phyloP scores from a whole-genome alignment of 2,797 vertebrate genomes.

The Moxostoma hubbsi region DNA sequence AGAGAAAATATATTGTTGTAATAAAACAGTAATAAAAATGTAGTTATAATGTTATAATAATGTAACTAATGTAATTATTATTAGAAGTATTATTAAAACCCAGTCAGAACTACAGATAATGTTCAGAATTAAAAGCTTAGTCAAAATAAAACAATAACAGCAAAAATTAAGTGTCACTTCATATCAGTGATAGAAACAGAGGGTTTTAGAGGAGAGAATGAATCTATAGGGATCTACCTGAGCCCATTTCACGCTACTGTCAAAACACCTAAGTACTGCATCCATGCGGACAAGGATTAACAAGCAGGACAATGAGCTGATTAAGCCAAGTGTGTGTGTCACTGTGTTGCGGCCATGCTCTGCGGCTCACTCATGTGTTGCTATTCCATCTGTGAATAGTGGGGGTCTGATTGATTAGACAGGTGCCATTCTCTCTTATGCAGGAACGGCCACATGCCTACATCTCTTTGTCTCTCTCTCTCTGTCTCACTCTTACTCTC shows the following conservation, averaged over 20 bases:
- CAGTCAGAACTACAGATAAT: too few species aligned
- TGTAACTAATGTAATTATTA: not conserved
- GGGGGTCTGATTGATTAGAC: constrained; percentile 85
- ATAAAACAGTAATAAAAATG: too few species aligned
- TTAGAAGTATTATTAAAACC: not conserved
- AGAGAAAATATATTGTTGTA: too few species aligned
- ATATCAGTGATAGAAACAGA: constrained; percentile 41
- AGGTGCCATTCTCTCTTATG: constrained; percentile 86
- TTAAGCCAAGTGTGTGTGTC: constrained; percentile 65
- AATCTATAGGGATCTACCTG: constrained; percentile 73
- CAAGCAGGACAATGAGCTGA: constrained; percentile 73
- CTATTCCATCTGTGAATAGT: constrained; percentile 87
- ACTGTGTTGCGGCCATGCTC: constrained; percentile 65
- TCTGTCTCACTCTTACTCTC: not conserved
- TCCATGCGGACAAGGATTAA: constrained; percentile 65
- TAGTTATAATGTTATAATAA: too few species aligned
- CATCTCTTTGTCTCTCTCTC: constrained; percentile 43
- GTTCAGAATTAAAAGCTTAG: not conserved
- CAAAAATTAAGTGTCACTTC: constrained; percentile 26
- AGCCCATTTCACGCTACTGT: constrained; percentile 75
- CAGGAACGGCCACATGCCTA: constrained; percentile 74
- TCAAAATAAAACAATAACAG: not conserved
- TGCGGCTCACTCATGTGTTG: constrained; percentile 81
- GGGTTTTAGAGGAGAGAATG: constrained; percentile 42
- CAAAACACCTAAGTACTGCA: constrained; percentile 67